Conservation (phyloP, 2,888 invertebrate species). For the Apoderus coryli region DNA sequence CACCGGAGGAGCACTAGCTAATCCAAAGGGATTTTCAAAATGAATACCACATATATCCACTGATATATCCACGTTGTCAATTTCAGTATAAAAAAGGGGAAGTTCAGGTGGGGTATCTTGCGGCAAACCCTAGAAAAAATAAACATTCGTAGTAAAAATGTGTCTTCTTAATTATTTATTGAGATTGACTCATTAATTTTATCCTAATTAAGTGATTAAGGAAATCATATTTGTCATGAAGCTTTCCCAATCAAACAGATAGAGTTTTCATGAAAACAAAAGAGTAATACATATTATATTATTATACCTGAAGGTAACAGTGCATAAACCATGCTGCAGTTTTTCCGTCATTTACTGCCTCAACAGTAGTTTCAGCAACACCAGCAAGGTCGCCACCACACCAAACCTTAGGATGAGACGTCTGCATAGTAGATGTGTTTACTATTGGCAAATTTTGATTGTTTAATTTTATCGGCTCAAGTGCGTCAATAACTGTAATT, state of each 20-base stretch:
- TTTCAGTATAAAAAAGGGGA: slow-evolving; percentile 83
- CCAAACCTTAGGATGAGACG: slow-evolving; percentile 66
- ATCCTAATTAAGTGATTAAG: no score
- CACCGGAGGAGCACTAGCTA: slow-evolving; percentile 94
- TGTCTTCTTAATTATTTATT: neutral
- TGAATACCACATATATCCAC: slow-evolving; percentile 85
- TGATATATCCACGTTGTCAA: slow-evolving; percentile 88
- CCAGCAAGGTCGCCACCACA: slow-evolving; percentile 93
- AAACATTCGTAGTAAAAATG: neutral
- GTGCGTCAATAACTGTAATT: slow-evolving; percentile 54
- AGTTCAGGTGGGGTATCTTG: slow-evolving; percentile 54
- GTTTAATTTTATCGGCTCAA: slow-evolving; percentile 64
- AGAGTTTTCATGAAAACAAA: no score
- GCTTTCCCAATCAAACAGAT: no score
- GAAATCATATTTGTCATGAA: no score
- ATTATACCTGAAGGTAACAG: slow-evolving; percentile 64
- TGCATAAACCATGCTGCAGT: slow-evolving; percentile 94
- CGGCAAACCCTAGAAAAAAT: slow-evolving; percentile 39
- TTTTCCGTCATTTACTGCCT: slow-evolving; percentile 97
- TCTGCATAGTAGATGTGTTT: slow-evolving; percentile 61
- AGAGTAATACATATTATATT: no score
- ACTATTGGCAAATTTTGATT: slow-evolving; percentile 70
- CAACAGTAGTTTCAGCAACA: slow-evolving; percentile 92
- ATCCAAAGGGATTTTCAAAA: slow-evolving; percentile 93
- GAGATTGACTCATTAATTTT: no score